Evolutionary conservation across 2,888 invertebrate species (phyloP).

Genomic region (Campoplex capitator): DNA sequence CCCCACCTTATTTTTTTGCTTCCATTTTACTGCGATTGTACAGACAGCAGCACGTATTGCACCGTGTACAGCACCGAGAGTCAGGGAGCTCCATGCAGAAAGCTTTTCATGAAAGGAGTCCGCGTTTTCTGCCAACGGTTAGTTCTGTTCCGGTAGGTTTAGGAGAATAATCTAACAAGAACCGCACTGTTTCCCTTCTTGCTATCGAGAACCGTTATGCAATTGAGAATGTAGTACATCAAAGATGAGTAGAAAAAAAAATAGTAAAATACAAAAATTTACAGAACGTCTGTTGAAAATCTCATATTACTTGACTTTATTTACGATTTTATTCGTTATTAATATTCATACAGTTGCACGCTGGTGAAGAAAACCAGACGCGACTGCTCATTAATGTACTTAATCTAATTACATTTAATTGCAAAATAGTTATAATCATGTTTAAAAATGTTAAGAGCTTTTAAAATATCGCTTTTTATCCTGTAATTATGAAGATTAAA

Average conservation of each 20-base stretch:
- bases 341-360: neutral
- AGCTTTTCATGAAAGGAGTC: conserved; percentile 64
- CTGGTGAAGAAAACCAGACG: neutral
- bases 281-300: neutral
- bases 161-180: conserved; percentile 51
- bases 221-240: conserved; percentile 42
- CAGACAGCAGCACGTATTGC: conserved; percentile 44
- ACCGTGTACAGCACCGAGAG: conserved; percentile 45
- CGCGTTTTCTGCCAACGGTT: conserved; percentile 56
- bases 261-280: conserved; percentile 11
- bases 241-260: conserved; percentile 27
- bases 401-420: conserved; percentile 2
- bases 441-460: neutral
- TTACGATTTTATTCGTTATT: neutral
- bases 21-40: conserved; percentile 30
- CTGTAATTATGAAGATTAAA: neutral
- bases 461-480: neutral
- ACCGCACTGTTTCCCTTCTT: neutral
- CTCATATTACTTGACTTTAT: neutral
- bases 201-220: conserved; percentile 57
- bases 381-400: neutral
- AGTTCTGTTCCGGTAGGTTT: conserved; percentile 70
- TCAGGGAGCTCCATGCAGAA: conserved; percentile 7
- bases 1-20: neutral
- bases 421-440: neutral